These are phyloP conservation scores for Eupristina koningsbergeri DNA, from an alignment of 1,140 invertebrate genomes.

Conservation along the genomic window DNA sequence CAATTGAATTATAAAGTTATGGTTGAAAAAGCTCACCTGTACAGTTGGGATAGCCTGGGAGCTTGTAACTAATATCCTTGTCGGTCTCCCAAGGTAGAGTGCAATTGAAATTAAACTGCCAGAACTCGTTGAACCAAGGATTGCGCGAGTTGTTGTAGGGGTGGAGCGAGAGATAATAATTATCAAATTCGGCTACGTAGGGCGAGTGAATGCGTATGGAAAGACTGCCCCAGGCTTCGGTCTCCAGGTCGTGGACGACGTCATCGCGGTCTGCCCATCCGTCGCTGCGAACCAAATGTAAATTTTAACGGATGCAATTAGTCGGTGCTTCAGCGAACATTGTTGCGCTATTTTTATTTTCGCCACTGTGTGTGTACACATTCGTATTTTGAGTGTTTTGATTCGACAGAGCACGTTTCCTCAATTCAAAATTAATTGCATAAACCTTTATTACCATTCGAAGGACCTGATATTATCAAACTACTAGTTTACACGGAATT, in stretches of 20 bases:
- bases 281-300: slow-evolving; percentile 74
- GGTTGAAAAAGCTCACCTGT: slow-evolving; percentile 57
- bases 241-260: slow-evolving; percentile 80
- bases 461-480: too few species aligned
- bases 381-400: too few species aligned
- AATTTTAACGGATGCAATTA: neutral
- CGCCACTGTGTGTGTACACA: neutral
- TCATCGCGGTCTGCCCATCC: slow-evolving; percentile 85
- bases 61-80: slow-evolving; percentile 52
- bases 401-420: too few species aligned
- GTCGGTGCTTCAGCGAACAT: neutral
- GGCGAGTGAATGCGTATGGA: slow-evolving; percentile 85
- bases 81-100: slow-evolving; percentile 66
- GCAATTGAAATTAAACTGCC: slow-evolving; percentile 82
- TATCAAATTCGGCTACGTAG: slow-evolving; percentile 79
- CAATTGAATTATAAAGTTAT: neutral
- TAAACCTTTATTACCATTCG: too few species aligned
- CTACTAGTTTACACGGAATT: too few species aligned
- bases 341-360: neutral
- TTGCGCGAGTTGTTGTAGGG: slow-evolving; percentile 79
- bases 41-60: slow-evolving; percentile 58
- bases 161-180: slow-evolving; percentile 80
- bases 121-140: slow-evolving; percentile 86
- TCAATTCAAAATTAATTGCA: too few species aligned
- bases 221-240: slow-evolving; percentile 81